Conservation (phyloP, 2,888 invertebrate species). For the Homarus gammarus region DNA sequence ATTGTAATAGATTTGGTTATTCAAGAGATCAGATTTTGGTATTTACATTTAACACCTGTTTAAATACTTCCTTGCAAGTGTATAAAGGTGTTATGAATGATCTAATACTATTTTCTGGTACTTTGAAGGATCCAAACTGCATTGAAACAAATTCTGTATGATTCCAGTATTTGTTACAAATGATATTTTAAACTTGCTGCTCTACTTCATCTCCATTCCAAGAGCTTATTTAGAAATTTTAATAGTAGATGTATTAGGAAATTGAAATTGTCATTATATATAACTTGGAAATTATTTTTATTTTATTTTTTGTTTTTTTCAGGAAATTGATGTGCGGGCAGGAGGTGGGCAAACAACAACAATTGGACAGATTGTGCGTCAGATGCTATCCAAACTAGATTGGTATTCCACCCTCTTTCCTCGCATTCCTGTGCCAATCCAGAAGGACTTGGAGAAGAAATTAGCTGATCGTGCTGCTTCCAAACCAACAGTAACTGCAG, state of each 20-base stretch:
- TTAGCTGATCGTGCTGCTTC: slow-evolving; percentile 56
- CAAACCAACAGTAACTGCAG: slow-evolving; percentile 21
- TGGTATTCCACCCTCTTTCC: slow-evolving; percentile 99
- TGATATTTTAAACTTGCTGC: neutral
- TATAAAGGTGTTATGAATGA: neutral
- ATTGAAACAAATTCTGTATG: neutral
- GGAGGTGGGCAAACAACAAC: slow-evolving; percentile 96
- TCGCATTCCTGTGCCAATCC: slow-evolving; percentile 97
- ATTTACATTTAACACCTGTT: no score
- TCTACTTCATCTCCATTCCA: neutral
- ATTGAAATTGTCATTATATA: neutral
- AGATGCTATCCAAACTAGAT: slow-evolving; percentile 96
- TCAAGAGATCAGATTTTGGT: no score
- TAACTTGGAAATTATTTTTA: neutral
- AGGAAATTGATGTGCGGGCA: slow-evolving; percentile 97
- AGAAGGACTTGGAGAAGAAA: slow-evolving; percentile 78
- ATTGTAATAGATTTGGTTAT: no score
- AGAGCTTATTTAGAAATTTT: neutral
- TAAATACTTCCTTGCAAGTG: neutral
- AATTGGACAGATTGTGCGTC: slow-evolving; percentile 94
- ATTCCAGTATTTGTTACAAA: neutral
- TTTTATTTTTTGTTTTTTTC: slow-evolving; percentile 56
- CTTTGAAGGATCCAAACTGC: neutral
- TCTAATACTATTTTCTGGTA: no score
- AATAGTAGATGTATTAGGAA: neutral